Evolutionary conservation across 2,113 vertebrate genomes (phyloP).

Genomic region (Psittacus erithacus): DNA sequence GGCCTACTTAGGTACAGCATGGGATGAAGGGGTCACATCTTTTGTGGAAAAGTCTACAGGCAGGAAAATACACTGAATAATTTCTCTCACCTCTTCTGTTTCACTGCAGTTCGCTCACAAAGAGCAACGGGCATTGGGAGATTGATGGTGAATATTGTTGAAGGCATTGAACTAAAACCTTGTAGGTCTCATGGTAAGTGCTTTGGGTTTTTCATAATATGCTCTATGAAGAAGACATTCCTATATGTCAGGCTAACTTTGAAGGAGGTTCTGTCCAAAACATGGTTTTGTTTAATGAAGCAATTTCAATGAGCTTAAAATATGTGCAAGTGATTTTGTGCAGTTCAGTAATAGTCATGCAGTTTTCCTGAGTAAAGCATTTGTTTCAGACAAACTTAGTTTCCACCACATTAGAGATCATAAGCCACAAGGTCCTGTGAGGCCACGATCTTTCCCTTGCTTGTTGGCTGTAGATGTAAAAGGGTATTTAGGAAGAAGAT

Average conservation of each 20-base stretch:
- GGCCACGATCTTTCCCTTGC: not conserved
- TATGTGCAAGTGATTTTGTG: not conserved
- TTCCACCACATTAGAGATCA: not conserved
- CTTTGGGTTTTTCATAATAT: not conserved
- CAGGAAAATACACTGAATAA: not conserved
- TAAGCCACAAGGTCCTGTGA: not conserved
- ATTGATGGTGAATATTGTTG: slow-evolving; percentile 98
- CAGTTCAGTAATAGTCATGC: not conserved
- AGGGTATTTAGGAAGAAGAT: not conserved
- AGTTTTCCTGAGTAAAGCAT: not conserved
- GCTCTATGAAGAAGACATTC: not conserved
- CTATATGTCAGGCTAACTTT: not conserved
- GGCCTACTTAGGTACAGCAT: slow-evolving; percentile 88
- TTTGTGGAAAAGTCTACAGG: not conserved
- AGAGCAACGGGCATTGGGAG: slow-evolving; percentile 95
- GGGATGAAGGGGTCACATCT: not conserved
- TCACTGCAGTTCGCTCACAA: slow-evolving; percentile 90
- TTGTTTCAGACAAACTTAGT: not conserved
- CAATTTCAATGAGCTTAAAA: not conserved
- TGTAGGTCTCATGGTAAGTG: slow-evolving; percentile 92
- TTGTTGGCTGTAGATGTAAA: not conserved
- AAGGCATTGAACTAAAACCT: slow-evolving; percentile 96
- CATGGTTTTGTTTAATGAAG: not conserved
- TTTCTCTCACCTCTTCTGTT: not conserved
- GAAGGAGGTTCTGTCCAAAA: not conserved